phyloP scores from a whole-genome alignment of 1,140 invertebrate species.

The Maconellicoccus hirsutus region DNA sequence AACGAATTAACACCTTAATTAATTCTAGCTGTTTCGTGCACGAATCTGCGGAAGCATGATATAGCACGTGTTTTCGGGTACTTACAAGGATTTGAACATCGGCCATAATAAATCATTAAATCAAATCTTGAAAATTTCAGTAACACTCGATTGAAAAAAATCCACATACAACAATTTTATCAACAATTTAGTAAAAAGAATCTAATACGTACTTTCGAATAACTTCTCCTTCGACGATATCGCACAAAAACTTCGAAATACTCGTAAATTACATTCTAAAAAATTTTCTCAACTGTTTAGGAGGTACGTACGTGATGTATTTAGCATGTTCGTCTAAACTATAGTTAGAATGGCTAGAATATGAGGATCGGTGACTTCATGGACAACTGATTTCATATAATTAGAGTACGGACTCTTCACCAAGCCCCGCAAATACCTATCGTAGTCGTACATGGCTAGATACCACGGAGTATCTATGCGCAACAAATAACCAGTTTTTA shows the following conservation, averaged over 20 bases:
- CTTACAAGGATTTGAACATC: too few species aligned
- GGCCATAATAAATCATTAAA: too few species aligned
- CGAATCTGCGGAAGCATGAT: background rate
- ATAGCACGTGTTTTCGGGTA: background rate
- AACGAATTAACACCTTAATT: background rate
- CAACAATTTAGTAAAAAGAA: too few species aligned
- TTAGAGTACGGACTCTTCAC: background rate
- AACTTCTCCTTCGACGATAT: background rate
- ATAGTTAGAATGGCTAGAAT: background rate
- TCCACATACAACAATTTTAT: too few species aligned
- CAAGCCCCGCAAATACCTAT: background rate
- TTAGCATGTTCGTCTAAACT: background rate
- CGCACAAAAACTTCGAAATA: background rate
- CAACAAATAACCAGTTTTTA: background rate
- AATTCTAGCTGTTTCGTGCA: background rate
- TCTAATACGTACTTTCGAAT: background rate
- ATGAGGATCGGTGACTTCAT: background rate
- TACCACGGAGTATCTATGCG: background rate
- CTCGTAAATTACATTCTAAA: background rate
- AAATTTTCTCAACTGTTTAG: background rate
- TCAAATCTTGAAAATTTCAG: too few species aligned
- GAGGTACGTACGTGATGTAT: background rate
- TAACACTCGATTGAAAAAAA: too few species aligned
- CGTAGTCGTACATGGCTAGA: background rate
- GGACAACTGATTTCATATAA: slow-evolving; percentile 4